Percentiles rank a stretch among this genome's conserved stretches.
Conservation (phyloP, 2,113 vertebrate genomes). For the Oxyruncus cristatus region DNA sequence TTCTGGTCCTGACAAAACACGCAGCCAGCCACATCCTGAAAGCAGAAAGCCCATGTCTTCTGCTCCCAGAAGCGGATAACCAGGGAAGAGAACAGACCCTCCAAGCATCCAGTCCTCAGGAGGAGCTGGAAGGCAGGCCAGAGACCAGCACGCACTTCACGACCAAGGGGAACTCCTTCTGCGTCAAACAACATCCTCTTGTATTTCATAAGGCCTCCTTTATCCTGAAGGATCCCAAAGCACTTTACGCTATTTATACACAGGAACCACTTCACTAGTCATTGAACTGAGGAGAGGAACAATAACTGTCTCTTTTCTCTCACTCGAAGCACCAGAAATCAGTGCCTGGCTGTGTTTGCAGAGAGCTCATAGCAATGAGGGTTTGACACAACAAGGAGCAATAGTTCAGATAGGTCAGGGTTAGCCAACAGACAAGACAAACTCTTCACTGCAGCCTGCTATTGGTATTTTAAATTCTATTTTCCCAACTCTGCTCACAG, state of each 20-base stretch:
- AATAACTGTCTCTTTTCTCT: neutral
- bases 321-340: neutral
- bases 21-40: neutral
- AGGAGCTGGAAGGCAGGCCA: neutral
- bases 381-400: neutral
- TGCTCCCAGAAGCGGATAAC: neutral
- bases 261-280: slow-evolving; percentile 61
- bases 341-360: neutral
- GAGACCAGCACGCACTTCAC: neutral
- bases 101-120: neutral
- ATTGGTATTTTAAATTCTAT: neutral
- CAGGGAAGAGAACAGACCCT: neutral
- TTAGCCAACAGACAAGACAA: neutral
- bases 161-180: neutral
- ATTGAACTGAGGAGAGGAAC: slow-evolving; percentile 7
- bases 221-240: slow-evolving; percentile 29
- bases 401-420: neutral
- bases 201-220: slow-evolving; percentile 51
- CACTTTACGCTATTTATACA: slow-evolving; percentile 45
- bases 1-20: neutral
- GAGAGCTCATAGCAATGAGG: neutral
- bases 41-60: neutral
- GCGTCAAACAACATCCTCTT: neutral
- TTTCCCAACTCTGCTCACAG: neutral
- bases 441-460: neutral